phyloP scores from a whole-genome alignment of 2,888 invertebrate genomes.

The Cryptophagus acutangulus region DNA sequence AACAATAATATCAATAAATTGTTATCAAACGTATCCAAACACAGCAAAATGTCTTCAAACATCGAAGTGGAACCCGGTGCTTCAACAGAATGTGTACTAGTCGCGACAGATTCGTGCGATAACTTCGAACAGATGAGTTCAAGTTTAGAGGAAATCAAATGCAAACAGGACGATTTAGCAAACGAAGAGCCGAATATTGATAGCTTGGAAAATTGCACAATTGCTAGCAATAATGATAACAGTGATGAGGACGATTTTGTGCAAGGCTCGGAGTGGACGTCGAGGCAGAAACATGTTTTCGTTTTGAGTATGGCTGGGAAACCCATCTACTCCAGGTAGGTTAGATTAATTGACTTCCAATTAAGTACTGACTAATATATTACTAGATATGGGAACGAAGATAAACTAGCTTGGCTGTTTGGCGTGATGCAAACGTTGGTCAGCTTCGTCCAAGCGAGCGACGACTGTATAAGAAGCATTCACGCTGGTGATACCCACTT shows the following conservation, averaged over 20 bases:
- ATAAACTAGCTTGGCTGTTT: slow-evolving; percentile 87
- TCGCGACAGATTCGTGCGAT: slow-evolving; percentile 67
- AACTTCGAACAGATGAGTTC: slow-evolving; percentile 64
- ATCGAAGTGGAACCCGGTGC: slow-evolving; percentile 55
- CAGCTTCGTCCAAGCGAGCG: slow-evolving; percentile 79
- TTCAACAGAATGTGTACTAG: slow-evolving; percentile 61
- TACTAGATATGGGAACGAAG: slow-evolving; percentile 83
- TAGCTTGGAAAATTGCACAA: slow-evolving; percentile 28
- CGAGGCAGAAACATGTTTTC: slow-evolving; percentile 86
- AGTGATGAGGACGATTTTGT: slow-evolving; percentile 58
- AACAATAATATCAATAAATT: no score
- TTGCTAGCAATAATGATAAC: slow-evolving; percentile 34
- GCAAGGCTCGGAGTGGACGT: slow-evolving; percentile 66
- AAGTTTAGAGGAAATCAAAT: slow-evolving; percentile 57
- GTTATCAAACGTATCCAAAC: no score
- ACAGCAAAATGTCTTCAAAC: slow-evolving; percentile 28
- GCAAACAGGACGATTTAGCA: slow-evolving; percentile 45
- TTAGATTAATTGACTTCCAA: slow-evolving; percentile 14
- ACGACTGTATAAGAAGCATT: slow-evolving; percentile 81
- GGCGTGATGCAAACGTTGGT: slow-evolving; percentile 93
- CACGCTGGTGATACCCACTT: slow-evolving; percentile 81
- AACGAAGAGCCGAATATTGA: slow-evolving; percentile 28
- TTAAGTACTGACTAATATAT: slow-evolving; percentile 2
- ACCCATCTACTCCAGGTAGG: slow-evolving; percentile 86
- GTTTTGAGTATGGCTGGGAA: slow-evolving; percentile 94